Percentiles rank a stretch among this genome's conserved stretches.
phyloP scores from a whole-genome alignment of 1,140 invertebrate genomes.

The Anadara kagoshimensis region DNA sequence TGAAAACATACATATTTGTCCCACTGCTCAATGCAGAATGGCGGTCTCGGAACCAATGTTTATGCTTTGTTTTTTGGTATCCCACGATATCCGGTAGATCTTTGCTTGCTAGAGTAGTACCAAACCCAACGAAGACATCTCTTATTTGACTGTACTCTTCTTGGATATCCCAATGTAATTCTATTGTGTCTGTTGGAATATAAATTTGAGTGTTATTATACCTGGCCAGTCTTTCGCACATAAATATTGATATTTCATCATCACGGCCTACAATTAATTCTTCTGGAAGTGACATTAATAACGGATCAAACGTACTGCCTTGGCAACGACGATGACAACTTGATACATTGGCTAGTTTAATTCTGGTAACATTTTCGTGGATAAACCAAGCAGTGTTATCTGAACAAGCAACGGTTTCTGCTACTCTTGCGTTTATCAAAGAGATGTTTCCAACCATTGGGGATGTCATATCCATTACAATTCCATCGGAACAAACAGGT shows the following conservation, averaged over 20 bases:
- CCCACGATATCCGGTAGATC: conserved; percentile 26
- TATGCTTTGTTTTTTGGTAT: conserved; percentile 27
- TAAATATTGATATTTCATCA: not conserved
- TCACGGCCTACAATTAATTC: conserved; percentile 28
- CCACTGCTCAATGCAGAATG: conserved; percentile 38
- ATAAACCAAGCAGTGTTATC: conserved; percentile 38
- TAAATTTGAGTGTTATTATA: conserved; percentile 12
- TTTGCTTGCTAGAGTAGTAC: not conserved
- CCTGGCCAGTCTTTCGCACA: not conserved
- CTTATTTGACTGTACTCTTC: conserved; percentile 36
- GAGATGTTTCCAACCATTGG: conserved; percentile 38
- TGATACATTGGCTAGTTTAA: conserved; percentile 4
- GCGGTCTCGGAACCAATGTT: conserved; percentile 13
- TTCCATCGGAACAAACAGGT: conserved; percentile 51
- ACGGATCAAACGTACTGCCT: not conserved
- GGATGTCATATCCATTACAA: conserved; percentile 40
- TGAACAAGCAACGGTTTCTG: conserved; percentile 22
- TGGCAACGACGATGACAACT: not conserved
- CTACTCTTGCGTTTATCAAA: conserved; percentile 19
- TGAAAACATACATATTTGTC: conserved; percentile 37
- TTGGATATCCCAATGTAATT: conserved; percentile 14
- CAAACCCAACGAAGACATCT: conserved; percentile 23
- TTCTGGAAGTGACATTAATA: not conserved
- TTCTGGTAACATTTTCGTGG: conserved; percentile 34
- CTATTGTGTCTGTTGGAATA: conserved; percentile 10